Evolutionary conservation across 2,888 invertebrate genomes (phyloP).

Genomic region (Nomada fabriciana): DNA sequence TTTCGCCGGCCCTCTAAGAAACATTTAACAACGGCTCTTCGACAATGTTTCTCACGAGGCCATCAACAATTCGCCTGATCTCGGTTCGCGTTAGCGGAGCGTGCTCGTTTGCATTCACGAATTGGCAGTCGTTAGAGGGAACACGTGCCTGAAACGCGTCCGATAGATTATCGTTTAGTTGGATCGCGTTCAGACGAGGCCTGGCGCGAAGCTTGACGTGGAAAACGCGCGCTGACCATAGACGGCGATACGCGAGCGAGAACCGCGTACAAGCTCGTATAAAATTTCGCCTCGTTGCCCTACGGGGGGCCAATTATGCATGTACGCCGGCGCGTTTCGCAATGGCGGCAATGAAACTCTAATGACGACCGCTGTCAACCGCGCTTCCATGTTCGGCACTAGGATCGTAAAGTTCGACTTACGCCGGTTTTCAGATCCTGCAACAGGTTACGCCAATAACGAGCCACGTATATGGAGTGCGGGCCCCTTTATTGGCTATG

Average conservation of each 20-base stretch:
- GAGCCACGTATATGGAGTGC: constrained; percentile 43
- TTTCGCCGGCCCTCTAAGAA: too few species aligned
- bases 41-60: background rate
- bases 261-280: constrained; percentile 33
- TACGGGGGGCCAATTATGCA: constrained; percentile 80
- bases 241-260: constrained; percentile 45
- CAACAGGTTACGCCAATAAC: constrained; percentile 44
- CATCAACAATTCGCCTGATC: background rate
- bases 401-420: constrained; percentile 61
- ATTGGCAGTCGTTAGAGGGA: constrained; percentile 24
- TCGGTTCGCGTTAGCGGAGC: background rate
- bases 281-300: constrained; percentile 66
- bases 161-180: constrained; percentile 32
- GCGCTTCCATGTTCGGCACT: constrained; percentile 49
- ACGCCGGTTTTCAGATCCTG: constrained; percentile 30
- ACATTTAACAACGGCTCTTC: background rate
- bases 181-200: constrained; percentile 29
- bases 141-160: constrained; percentile 40
- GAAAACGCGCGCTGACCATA: constrained; percentile 50
- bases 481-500: background rate
- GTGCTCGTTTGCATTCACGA: constrained; percentile 1
- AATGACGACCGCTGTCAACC: constrained; percentile 78
- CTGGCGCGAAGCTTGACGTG: constrained; percentile 16
- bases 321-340: constrained; percentile 69
- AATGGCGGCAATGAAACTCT: constrained; percentile 80